Base-by-base conservation (phyloP, 92 coral and sea anemone species). In the Montipora capitata region DNA sequence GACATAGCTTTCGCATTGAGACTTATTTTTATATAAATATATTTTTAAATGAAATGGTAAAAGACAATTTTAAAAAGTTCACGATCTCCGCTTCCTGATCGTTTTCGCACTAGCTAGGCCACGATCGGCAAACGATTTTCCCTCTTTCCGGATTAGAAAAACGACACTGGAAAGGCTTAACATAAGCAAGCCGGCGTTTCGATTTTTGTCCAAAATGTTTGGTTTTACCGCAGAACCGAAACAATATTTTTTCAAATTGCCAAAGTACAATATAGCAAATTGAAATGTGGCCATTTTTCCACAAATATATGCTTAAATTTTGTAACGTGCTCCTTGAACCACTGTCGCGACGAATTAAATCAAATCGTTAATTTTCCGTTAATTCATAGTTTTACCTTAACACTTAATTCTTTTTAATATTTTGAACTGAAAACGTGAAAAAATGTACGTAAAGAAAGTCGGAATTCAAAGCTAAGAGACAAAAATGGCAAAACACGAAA, bases 61-160 rank as follows among this genome's bases (percentile, higher is more conserved):
- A 69, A 7, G 40, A 40, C 45, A 51, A 42, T 4, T 40, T 2
- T 38, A 11, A 5, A 69, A 1, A 40, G 49, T 69, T 13, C 74
- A 12, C 3, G 76, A 71, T 38, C 76, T 71, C 43, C 54, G 76
- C 76, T 61, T 17, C 69, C 68, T 63, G 69, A 41, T 16, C 48
- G 41, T 44, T 0, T 44, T 79, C 27, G 16, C 58, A 62, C 35
- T 27, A 27, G 35, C 35, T 27, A 27, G 35, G 35, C 35, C 39
- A 44, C n/a, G 51, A 4, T 40, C 35, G 62, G 15, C 72, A 15
- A 15, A 13, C 75, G n/a, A 7, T 80, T 73, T 35, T 5, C 12
- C 17, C 38, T 67, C 10, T 65, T 64, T 79, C 76, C 85, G 85
- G 64, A 12, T 80, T 5, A 68, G n/a, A 67, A 67, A 9, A 5